These are phyloP conservation scores for Cherax quadricarinatus DNA, from an alignment of 1,140 invertebrate genomes.

Conservation along the genomic window DNA sequence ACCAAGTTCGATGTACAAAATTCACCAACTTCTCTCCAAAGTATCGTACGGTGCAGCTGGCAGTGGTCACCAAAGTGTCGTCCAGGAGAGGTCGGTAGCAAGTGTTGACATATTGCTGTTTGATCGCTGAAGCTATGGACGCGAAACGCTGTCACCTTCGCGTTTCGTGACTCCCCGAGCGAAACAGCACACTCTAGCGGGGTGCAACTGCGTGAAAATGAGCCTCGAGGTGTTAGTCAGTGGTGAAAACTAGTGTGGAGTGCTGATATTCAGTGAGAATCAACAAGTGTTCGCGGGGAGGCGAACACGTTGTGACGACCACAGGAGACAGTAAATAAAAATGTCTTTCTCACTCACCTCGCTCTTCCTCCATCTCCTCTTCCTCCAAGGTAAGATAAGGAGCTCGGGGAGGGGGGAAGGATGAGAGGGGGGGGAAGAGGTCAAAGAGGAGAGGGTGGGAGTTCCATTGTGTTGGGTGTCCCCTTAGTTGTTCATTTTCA, in stretches of 20 bases:
- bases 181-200: not conserved
- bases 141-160: not conserved
- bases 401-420: no score
- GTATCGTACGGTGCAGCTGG: not conserved
- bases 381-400: not conserved
- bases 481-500: no score
- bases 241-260: not conserved
- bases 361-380: not conserved
- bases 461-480: no score
- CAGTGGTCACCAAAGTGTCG: not conserved
- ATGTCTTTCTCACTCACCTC: not conserved
- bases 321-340: not conserved
- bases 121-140: not conserved
- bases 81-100: not conserved
- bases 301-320: not conserved
- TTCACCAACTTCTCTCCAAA: no score
- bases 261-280: not conserved
- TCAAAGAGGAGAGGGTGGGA: no score
- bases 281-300: not conserved
- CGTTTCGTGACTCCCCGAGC: not conserved
- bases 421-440: no score
- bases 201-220: no score
- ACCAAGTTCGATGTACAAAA: no score
- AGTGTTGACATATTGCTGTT: not conserved
- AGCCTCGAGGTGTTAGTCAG: no score